Evolutionary conservation across 1,140 invertebrate species (phyloP), one percentile per base, ranked within the genome.

Genomic region (Apis florea): DNA sequence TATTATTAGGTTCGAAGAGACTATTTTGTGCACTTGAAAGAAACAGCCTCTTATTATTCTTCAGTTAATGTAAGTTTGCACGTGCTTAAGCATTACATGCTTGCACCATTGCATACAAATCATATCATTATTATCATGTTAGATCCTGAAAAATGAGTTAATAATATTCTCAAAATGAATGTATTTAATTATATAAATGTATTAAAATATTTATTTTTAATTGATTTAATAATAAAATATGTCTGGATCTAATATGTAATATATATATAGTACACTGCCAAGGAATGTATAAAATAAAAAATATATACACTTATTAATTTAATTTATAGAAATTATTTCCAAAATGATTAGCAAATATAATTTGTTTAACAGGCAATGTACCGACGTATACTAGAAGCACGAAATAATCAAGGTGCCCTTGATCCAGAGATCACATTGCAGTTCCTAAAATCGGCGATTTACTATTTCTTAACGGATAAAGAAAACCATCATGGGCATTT

Each of bases 361-460:
- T 86, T n/a, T 85, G 76, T 86, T 56, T 5, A 61, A 66, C 94
- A 97, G 97, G 96, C 96, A 84, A 97, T 97, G 95, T 97, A 97
- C 91, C 95, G 96, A 87, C 96, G 96, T 85, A 95, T 97, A 88
- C 94, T 97, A 85, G 96, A 97, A 92, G 95, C 96, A 56, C 96
- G 95, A 91, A 95, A 94, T 88, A 95, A 89, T 87, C 95, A 95
- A 89, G 95, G 94, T 86, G 95, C 94, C 84, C 95, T 97, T 63
- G 97, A 98, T 94, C 96, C 97, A 63, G 97, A 97, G 93, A 96
- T 97, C 81, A 98, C 97, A 12, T 93, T 98, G 86, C 97, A 97
- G 91, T 98, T 98, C 93, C 94, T 98, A 73, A 98, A 97, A 93
- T 97, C 97, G 76, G 97, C 97, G n/a, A 95, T 98, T 87, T 98